Base-by-base conservation (phyloP, 1,140 invertebrate species). In the Hyposmocoma kahamanoa region DNA sequence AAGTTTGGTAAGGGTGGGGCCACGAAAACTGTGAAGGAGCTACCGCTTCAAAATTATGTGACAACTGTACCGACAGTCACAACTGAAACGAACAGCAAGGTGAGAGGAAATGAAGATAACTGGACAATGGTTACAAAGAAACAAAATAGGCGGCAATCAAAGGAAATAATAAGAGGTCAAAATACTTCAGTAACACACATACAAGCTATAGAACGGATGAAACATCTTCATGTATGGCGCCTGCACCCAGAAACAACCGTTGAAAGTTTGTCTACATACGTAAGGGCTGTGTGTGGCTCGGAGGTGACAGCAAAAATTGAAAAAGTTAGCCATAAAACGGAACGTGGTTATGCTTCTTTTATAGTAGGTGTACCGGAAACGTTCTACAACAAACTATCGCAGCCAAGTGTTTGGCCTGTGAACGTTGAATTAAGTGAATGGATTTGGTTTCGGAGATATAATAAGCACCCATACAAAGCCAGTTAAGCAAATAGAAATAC, bases 141-240 rank as follows among this genome's bases (percentile, higher is more conserved):
- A 11, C 5, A 28, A 11, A 11, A 28, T 6, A 28, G 11, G 11
- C 5, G 24, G 11, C 11, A 6, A 11, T 28, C 24, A 11, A 28
- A 28, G 11, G 6, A 28, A 6, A 28, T 28, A 28, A 11, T 6
- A 11, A 28, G 11, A 28, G 24, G 24, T 28, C 5, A 6, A 28
- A 28, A 11, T 28, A 28, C 24, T 28, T 6, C 5, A 6, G 6
- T 28, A 6, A 28, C 24, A 6, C 11, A 6, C 24, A 6, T 41
- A 3, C 38, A 41, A 18, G 38, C 38, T 20, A 4, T 20, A 19
- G 38, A 41, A 21, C 17, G 18, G 18, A 17, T 9, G 20, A 41
- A 41, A 41, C 38, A 20, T 15, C 19, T 41, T 15, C 38, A 41
- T 41, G 38, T 41, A 19, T 41, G 38, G 38, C 10, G 38, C 2